These are phyloP conservation scores for Mirounga angustirostris DNA, from an alignment of 2,113 vertebrate genomes.

Conservation along the genomic window DNA sequence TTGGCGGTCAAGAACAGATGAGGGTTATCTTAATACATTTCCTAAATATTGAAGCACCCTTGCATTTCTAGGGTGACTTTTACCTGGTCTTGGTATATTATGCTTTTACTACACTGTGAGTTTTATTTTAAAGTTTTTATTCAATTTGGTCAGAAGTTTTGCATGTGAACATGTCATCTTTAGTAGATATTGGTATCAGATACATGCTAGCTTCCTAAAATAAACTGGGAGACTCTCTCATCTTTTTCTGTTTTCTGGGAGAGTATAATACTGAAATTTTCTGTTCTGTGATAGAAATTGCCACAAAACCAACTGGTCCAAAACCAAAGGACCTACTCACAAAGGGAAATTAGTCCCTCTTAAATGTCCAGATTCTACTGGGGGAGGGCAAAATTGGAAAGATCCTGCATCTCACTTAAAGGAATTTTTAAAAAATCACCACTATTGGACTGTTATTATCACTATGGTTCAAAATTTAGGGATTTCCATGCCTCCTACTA, in stretches of 20 bases:
- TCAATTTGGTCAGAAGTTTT: constrained; percentile 7
- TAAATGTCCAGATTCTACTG: not conserved
- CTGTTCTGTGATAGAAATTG: constrained; percentile 35
- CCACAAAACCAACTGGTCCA: not conserved
- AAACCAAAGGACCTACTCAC: not conserved
- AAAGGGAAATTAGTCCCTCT: not conserved
- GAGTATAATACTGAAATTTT: not conserved
- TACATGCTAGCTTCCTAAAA: not conserved
- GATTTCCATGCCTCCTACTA: not conserved
- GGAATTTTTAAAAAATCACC: not conserved
- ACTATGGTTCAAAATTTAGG: not conserved
- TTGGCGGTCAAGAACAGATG: not conserved
- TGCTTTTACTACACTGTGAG: not conserved
- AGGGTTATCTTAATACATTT: not conserved
- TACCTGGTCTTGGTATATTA: not conserved
- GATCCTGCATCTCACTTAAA: not conserved
- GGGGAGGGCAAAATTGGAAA: not conserved
- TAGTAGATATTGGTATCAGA: not conserved
- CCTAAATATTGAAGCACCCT: not conserved
- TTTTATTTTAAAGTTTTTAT: constrained; percentile 37
- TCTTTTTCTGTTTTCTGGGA: not conserved
- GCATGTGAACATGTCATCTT: not conserved
- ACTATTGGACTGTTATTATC: not conserved
- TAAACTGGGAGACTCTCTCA: not conserved
- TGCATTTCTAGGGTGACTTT: constrained; percentile 16